Base-by-base conservation (phyloP, 2,888 invertebrate species). In the Tachina lurida region DNA sequence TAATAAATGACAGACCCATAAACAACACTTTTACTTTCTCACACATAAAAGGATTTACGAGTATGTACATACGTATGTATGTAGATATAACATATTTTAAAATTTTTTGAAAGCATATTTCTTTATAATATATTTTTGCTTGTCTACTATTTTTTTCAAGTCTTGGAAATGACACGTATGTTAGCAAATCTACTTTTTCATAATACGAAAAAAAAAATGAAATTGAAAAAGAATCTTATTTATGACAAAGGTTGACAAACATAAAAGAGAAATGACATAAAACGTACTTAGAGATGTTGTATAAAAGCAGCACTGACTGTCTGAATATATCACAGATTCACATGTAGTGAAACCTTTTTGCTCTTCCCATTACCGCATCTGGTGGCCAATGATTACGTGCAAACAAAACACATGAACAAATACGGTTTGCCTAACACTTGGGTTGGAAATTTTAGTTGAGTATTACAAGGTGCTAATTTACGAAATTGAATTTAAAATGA, bases 191-290 rank as follows among this genome's bases (percentile, higher is more conserved):
- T 52, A 31, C 22, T 62, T 56, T 67, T 67, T 31, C 47, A 22
- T 17, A 45, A 2, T 9, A 19, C 3, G n/a, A 54, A 43, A 43
- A 56, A 45, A 17, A 58, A 62, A 54, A 76, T 1, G 8, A 12
- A 62, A 45, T 31, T 39, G 7, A 19, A 19, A 49, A 54, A 22
- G 54, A 41, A 31, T 49, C 49, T 58, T 77, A 58, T 77, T 81
- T 84, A 63, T 74, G 84, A 77, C 77, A 84, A 68, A 84, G 81
- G 77, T 81, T 84, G 77, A 71, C 58, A 80, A 73, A 58, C 63
- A 71, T 45, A 49, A 52, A 79, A 45, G 15, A 54, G 31, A 80
- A 73, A 65, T 73, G 74, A 68, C 84, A 84, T 81, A 84, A 84
- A 84, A 84, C 80, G 80, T 84, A 80, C 74, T 63, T 68, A 60